Percentiles rank a stretch among this genome's conserved stretches.
phyloP scores from a whole-genome alignment of 2,113 vertebrate genomes.

The Lynx canadensis region DNA sequence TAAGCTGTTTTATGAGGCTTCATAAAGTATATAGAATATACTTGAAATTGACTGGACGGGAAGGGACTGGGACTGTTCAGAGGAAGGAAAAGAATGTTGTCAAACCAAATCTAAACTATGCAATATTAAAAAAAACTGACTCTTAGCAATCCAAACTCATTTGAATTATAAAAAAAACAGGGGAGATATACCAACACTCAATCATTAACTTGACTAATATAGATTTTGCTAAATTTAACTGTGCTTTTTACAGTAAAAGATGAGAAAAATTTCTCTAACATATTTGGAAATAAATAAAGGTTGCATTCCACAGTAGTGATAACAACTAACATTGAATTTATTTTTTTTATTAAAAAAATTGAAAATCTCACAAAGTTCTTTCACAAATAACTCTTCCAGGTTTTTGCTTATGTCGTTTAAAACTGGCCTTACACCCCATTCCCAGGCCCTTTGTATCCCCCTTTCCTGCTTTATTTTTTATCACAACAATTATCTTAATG shows the following conservation, averaged over 20 bases:
- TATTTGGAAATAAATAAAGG: neutral
- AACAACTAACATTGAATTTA: neutral
- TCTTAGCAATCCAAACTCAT: neutral
- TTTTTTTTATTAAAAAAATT: neutral
- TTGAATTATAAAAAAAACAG: neutral
- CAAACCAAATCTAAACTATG: slow-evolving; percentile 19
- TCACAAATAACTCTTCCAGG: neutral
- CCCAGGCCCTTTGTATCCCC: neutral
- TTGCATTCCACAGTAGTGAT: neutral
- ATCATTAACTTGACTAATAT: neutral
- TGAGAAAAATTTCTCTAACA: neutral
- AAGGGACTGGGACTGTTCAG: neutral
- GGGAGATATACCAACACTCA: neutral
- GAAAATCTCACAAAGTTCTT: neutral
- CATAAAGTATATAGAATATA: neutral
- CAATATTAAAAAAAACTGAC: neutral
- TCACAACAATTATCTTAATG: neutral
- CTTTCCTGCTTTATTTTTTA: neutral
- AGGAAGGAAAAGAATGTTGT: neutral
- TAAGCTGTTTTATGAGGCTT: slow-evolving; percentile 22
- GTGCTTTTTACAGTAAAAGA: neutral
- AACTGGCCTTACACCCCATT: neutral
- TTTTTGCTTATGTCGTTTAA: neutral
- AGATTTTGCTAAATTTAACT: neutral
- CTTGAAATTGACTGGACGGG: neutral